Conservation (phyloP, 2,797 vertebrate species). For the Hoplostethus atlanticus region DNA sequence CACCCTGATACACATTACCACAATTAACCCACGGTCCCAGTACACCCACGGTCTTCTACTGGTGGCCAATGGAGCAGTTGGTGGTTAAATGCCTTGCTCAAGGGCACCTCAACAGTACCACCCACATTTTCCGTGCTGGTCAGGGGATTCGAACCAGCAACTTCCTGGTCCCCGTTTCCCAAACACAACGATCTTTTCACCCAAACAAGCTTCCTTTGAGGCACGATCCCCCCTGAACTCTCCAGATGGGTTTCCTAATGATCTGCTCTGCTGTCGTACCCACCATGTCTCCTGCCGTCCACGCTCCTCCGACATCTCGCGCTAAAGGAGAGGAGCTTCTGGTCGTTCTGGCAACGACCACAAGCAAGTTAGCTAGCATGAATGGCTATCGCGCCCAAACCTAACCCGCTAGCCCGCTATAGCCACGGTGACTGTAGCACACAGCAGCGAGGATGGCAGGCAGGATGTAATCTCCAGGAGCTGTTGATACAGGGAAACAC, state of each 20-base stretch:
- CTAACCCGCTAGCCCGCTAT: slow-evolving; percentile 55
- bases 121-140: no score
- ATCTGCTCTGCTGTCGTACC: slow-evolving; percentile 6
- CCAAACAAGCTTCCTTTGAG: slow-evolving; percentile 14
- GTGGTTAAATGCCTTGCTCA: not conserved
- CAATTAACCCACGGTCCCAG: not conserved
- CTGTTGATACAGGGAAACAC: slow-evolving; percentile 86
- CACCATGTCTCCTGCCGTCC: slow-evolving; percentile 12
- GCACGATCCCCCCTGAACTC: slow-evolving; percentile 2
- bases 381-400: slow-evolving; percentile 74
- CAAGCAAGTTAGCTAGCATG: slow-evolving; percentile 62
- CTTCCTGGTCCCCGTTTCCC: no score
- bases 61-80: not conserved
- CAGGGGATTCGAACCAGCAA: no score
- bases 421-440: slow-evolving; percentile 72
- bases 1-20: not conserved
- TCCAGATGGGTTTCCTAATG: not conserved
- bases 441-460: slow-evolving; percentile 71
- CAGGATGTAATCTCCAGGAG: slow-evolving; percentile 84
- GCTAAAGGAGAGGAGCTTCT: slow-evolving; percentile 1
- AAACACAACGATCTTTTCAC: not conserved
- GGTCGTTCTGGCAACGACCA: slow-evolving; percentile 23
- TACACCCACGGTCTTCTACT: no score
- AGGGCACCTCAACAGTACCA: not conserved
- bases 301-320: slow-evolving; percentile 22